These are phyloP conservation scores for Monomorium pharaonis DNA, from an alignment of 1,140 invertebrate genomes.

Conservation along the genomic window DNA sequence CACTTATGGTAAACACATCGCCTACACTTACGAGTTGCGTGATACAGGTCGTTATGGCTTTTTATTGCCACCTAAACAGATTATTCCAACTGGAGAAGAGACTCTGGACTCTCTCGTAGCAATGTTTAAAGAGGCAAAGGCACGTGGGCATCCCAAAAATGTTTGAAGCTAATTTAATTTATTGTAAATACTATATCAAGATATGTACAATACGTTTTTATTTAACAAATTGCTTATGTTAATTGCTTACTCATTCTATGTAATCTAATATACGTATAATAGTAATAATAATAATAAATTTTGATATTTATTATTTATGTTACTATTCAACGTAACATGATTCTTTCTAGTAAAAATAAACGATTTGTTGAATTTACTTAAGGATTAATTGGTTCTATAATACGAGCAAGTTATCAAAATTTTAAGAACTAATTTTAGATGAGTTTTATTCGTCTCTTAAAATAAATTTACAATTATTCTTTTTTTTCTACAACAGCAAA, in stretches of 20 bases:
- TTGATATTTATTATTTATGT: background rate
- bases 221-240: background rate
- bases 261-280: background rate
- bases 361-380: too few species aligned
- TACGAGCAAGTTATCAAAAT: too few species aligned
- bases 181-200: background rate
- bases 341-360: too few species aligned
- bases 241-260: background rate
- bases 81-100: conserved; percentile 90
- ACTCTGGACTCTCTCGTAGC: conserved; percentile 88
- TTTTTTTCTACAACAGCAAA: too few species aligned
- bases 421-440: too few species aligned
- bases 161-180: background rate
- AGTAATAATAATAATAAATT: background rate
- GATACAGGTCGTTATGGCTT: conserved; percentile 92
- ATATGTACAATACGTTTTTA: background rate
- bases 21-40: conserved; percentile 90
- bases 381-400: too few species aligned
- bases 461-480: too few species aligned
- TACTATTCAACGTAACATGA: background rate
- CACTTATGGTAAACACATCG: conserved; percentile 87
- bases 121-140: conserved; percentile 85
- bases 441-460: too few species aligned
- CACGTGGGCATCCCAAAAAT: background rate
- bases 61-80: conserved; percentile 89